Evolutionary conservation across 2,888 invertebrate genomes (phyloP), one percentile per base, ranked within the genome.

Genomic region (Deladenus siricidicola): DNA sequence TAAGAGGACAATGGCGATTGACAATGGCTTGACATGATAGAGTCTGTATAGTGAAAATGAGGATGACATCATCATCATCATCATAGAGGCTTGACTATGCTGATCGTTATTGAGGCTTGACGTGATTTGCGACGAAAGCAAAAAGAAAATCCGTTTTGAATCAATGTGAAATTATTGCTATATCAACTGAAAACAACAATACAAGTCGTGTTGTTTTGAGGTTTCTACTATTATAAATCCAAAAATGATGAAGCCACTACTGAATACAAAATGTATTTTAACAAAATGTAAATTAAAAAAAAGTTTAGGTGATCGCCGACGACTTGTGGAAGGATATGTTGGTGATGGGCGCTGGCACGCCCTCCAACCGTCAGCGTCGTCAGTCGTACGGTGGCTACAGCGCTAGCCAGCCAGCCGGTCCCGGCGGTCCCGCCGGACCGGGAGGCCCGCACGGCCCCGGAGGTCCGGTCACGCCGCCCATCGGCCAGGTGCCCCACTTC

Each of bases 341-440:
- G 39, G 65, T 62, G 29, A 70, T 76, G 52, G 76, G 76, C 28
- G 76, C 76, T 23, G 76, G 72, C 23, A 65, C 74, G n/a, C 71
- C 77, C 26, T 65, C 72, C n/a, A 76, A 78, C 65, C 69, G 76
- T 51, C 65, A 68, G 51, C 69, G 74, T 60, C 71, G 76, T 64
- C 72, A 77, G 60, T 64, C 67, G 57, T 76, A 78, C 45, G 75
- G 75, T 42, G 74, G 73, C 45, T 75, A 76, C 63, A 74, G 73
- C 47, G 74, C 74, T 43, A 54, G 53, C 14, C 63, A 68, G 3
- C 26, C 19, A 19, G 55, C 21, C 19, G 62, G n/a, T 45, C 60
- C 60, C 17, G 2, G 26, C 6, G 51, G 29, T 24, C 58, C 21
- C 17, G 49, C 28, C 21, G 63, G 48, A 10, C 56, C 48, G 17